phyloP scores from a whole-genome alignment of 2,888 invertebrate species.

The Nezara viridula region DNA sequence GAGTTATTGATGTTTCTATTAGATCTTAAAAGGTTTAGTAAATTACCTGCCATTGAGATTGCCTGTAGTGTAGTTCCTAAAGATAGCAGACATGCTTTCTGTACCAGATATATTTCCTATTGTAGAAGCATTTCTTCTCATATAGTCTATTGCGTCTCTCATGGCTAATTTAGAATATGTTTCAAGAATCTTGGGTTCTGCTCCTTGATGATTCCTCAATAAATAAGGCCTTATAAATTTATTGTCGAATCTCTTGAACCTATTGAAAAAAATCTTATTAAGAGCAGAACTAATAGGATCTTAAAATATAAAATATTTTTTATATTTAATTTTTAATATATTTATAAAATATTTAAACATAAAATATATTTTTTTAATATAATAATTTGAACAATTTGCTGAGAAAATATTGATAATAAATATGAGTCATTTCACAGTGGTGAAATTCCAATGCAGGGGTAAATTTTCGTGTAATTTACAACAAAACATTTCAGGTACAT shows the following conservation, averaged over 20 bases:
- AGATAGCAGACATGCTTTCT: slow-evolving; percentile 92
- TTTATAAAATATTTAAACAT: too few relatives aligned
- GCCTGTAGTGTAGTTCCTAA: slow-evolving; percentile 87
- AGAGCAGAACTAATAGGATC: background rate
- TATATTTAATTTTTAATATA: too few relatives aligned
- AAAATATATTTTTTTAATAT: too few relatives aligned
- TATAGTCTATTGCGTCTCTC: slow-evolving; percentile 93
- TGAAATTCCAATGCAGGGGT: background rate
- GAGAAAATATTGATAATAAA: slow-evolving; percentile 5
- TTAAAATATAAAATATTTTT: too few relatives aligned
- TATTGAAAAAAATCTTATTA: slow-evolving; percentile 67
- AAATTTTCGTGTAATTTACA: background rate
- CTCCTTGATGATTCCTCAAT: slow-evolving; percentile 87
- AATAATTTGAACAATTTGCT: too few relatives aligned
- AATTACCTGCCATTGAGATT: slow-evolving; percentile 87
- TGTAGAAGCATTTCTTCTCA: slow-evolving; percentile 88
- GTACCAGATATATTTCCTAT: slow-evolving; percentile 90
- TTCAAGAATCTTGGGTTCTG: slow-evolving; percentile 93
- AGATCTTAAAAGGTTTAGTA: background rate
- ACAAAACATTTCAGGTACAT: background rate
- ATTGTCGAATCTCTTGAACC: slow-evolving; percentile 95
- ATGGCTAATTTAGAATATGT: slow-evolving; percentile 94
- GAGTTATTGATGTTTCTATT: background rate
- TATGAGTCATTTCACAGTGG: slow-evolving; percentile 17
- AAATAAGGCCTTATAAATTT: slow-evolving; percentile 91